A percentile compares a stretch with the other conserved stretches of the same genome.
phyloP scores from a whole-genome alignment of 2,888 invertebrate genomes.

The Harpalus rufipes region DNA sequence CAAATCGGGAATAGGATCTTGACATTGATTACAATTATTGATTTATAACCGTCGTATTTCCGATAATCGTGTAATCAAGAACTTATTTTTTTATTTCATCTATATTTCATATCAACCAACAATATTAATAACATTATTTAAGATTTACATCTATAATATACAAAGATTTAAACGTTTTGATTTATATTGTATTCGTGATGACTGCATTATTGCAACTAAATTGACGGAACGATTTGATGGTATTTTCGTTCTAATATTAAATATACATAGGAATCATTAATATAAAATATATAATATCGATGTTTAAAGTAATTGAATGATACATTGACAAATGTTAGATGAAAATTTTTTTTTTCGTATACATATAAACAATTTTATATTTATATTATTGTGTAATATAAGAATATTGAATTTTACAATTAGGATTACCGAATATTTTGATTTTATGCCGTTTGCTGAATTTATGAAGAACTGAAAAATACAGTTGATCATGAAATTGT shows the following conservation, averaged over 20 bases:
- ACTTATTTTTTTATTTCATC: neutral
- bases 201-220: neutral
- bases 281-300: too few species aligned
- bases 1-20: neutral
- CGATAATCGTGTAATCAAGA: neutral
- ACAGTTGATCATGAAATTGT: neutral
- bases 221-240: too few species aligned
- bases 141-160: neutral
- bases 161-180: neutral
- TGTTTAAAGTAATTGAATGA: too few species aligned
- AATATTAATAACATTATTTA: too few species aligned
- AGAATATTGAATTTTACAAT: neutral
- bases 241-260: too few species aligned
- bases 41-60: neutral
- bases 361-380: neutral
- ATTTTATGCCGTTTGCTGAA: constrained; percentile 12
- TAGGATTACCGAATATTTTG: neutral
- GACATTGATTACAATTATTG: neutral
- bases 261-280: too few species aligned
- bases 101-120: neutral
- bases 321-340: neutral
- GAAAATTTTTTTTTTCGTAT: neutral
- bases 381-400: neutral
- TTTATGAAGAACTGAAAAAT: neutral
- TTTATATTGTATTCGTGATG: neutral